Conservation (phyloP, 2,113 vertebrate species). For the Chloroceryle aenea region DNA sequence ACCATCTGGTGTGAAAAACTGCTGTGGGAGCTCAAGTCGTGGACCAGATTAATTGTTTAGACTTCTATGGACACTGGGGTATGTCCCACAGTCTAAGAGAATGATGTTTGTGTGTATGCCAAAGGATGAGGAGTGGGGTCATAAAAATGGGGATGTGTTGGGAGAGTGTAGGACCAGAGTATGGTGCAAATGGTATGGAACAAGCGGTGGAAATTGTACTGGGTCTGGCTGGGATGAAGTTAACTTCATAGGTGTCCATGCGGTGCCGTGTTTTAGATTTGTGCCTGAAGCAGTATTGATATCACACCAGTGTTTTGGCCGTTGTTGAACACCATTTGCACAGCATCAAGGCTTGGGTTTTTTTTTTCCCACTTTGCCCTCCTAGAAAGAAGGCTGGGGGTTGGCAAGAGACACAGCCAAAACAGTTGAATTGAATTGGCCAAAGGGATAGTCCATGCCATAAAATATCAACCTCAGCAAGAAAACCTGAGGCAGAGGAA, state of each 20-base stretch:
- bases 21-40: neutral
- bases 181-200: neutral
- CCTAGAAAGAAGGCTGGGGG: neutral
- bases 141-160: neutral
- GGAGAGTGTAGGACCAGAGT: neutral
- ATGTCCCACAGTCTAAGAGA: neutral
- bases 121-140: rapidly evolving
- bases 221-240: neutral
- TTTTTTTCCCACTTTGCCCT: neutral
- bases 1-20: neutral
- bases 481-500: neutral
- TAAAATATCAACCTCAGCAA: neutral
- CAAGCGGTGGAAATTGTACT: neutral
- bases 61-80: neutral
- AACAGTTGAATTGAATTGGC: neutral
- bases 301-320: neutral
- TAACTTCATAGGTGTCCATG: neutral
- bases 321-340: neutral
- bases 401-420: neutral
- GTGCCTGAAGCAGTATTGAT: neutral
- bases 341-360: neutral
- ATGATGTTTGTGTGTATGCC: neutral
- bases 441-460: neutral
- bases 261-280: neutral
- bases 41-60: neutral